These are phyloP conservation scores for Panagrolaimus sp. DNA, from an alignment of 1,140 invertebrate species.

Conservation along the genomic window DNA sequence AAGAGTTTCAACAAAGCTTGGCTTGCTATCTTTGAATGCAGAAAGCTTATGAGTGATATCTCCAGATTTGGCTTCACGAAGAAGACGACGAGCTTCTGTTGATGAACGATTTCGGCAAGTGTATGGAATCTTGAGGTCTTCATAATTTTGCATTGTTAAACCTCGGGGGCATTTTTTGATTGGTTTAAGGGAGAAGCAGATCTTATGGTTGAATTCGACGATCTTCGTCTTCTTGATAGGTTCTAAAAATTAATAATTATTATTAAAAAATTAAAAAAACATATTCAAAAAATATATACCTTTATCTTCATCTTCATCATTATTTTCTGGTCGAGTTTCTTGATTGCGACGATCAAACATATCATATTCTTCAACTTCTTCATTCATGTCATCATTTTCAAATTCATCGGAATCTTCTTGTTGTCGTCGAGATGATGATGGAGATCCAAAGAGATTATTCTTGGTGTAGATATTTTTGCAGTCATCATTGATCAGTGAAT, in stretches of 20 bases:
- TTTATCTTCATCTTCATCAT: no score
- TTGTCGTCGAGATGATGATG: no score
- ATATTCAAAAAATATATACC: no score
- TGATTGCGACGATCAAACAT: no score
- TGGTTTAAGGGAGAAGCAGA: slow-evolving; percentile 40
- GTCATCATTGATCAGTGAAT: slow-evolving; percentile 6
- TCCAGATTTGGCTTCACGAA: not conserved
- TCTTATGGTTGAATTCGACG: slow-evolving; percentile 22
- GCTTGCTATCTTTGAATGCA: not conserved
- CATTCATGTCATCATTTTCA: no score
- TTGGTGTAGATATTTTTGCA: not conserved
- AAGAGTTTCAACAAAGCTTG: not conserved
- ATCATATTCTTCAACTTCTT: no score
- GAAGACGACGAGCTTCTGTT: slow-evolving; percentile 29
- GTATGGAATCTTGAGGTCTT: slow-evolving; percentile 27
- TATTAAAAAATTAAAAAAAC: no score
- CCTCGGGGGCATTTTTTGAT: slow-evolving; percentile 36
- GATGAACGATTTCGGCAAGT: slow-evolving; percentile 40
- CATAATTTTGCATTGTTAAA: not conserved
- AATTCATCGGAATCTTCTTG: no score
- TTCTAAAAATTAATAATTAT: no score
- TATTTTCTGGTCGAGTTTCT: no score
- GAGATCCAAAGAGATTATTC: not conserved
- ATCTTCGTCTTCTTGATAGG: not conserved
- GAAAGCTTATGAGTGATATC: slow-evolving; percentile 3